These are phyloP conservation scores for Eupeodes corollae DNA, from an alignment of 1,140 invertebrate species.

Conservation along the genomic window DNA sequence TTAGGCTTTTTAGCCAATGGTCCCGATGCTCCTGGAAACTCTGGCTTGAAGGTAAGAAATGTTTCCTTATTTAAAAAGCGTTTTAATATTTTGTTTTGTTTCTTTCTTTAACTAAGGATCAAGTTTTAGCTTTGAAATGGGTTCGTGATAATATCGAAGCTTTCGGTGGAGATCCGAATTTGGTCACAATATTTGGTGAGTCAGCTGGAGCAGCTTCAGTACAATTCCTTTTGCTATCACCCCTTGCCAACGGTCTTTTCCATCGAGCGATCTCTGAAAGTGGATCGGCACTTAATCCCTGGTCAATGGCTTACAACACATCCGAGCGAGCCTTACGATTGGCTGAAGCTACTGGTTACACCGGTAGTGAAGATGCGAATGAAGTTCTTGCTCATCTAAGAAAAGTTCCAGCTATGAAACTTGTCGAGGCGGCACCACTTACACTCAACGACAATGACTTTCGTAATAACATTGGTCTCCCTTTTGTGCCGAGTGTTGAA, in stretches of 20 bases:
- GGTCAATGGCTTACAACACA: conserved; percentile 22
- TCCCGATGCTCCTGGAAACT: conserved; percentile 51
- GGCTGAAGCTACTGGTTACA: conserved; percentile 24
- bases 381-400: conserved; percentile 24
- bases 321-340: conserved; percentile 15
- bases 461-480: conserved; percentile 41
- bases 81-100: no score
- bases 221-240: conserved; percentile 42
- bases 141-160: conserved; percentile 45
- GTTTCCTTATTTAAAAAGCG: not conserved
- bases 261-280: conserved; percentile 53
- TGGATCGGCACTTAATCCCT: conserved; percentile 45
- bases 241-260: conserved; percentile 44
- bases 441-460: conserved; percentile 39
- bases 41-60: conserved; percentile 43
- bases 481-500: conserved; percentile 40
- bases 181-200: conserved; percentile 47
- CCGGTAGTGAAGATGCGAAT: conserved; percentile 21
- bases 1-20: conserved; percentile 51
- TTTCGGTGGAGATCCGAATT: conserved; percentile 47
- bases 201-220: conserved; percentile 42
- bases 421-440: conserved; percentile 39
- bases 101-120: conserved; percentile 46
- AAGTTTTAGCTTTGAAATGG: conserved; percentile 51
- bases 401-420: conserved; percentile 25